These are phyloP conservation scores for Campoletis raptor DNA, from an alignment of 2,888 invertebrate species.

Conservation along the genomic window DNA sequence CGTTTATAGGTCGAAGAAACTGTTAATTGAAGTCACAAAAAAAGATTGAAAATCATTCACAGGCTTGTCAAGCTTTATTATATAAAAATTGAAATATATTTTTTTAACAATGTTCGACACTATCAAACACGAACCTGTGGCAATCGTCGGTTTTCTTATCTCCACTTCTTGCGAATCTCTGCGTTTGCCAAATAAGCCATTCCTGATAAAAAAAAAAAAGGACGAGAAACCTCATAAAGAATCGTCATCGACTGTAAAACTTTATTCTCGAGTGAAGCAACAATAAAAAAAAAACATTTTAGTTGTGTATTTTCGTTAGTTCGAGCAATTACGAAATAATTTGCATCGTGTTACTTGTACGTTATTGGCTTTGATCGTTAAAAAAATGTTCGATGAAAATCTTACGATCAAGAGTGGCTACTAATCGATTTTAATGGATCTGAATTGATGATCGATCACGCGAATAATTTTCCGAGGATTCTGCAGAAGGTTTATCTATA, in stretches of 20 bases:
- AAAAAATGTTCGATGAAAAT: conserved; percentile 2
- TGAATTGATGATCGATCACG: conserved; percentile 42
- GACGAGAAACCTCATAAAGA: conserved; percentile 3
- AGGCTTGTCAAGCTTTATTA: not conserved
- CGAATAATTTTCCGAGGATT: no score
- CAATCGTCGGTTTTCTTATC: conserved; percentile 77
- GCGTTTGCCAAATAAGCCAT: conserved; percentile 81
- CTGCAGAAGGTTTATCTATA: not conserved
- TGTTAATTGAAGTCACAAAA: conserved; percentile 40
- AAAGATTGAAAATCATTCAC: not conserved
- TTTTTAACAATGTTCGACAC: not conserved
- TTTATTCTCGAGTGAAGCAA: not conserved
- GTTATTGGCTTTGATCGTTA: not conserved
- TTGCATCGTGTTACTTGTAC: not conserved
- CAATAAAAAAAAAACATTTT: not conserved
- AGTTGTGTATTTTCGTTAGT: no score
- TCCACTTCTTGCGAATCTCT: conserved; percentile 75
- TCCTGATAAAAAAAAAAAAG: conserved; percentile 74
- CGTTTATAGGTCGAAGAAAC: conserved; percentile 80
- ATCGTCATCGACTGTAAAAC: not conserved
- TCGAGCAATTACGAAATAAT: not conserved
- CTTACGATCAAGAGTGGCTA: not conserved
- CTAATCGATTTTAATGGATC: conserved; percentile 31
- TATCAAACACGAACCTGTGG: conserved; percentile 76
- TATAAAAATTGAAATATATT: not conserved